Conservation (phyloP, 2,888 invertebrate species). For the Tetragnatha montana region DNA sequence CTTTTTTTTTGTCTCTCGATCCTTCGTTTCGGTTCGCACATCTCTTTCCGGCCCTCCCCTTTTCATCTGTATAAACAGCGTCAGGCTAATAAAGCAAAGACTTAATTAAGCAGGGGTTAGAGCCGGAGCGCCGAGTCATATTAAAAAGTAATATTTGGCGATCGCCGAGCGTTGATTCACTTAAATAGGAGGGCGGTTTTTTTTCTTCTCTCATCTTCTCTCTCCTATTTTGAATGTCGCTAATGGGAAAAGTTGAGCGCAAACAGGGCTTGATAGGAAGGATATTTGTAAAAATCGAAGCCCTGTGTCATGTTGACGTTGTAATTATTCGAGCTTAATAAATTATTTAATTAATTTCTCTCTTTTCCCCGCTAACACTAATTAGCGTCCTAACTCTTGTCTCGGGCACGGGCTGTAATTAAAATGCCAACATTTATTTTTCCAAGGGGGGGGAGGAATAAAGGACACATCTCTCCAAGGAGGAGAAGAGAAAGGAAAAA, state of each 20-base stretch:
- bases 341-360: conserved; percentile 71
- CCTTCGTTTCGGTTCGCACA: conserved; percentile 61
- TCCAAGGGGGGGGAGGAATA: conserved; percentile 8
- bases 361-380: conserved; percentile 61
- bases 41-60: conserved; percentile 45
- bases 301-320: conserved; percentile 65
- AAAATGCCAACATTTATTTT: conserved; percentile 70
- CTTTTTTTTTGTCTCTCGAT: conserved; percentile 17
- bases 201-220: conserved; percentile 22
- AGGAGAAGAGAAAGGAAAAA: conserved; percentile 17
- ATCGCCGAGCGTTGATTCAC: conserved; percentile 68
- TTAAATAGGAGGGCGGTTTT: conserved; percentile 49
- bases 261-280: conserved; percentile 69
- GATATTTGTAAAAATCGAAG: conserved; percentile 71
- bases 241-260: conserved; percentile 67
- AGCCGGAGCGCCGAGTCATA: conserved; percentile 61
- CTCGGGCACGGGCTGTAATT: conserved; percentile 53
- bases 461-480: neutral
- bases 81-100: conserved; percentile 70
- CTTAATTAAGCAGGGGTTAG: conserved; percentile 69
- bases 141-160: conserved; percentile 71
- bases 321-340: conserved; percentile 71
- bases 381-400: conserved; percentile 66
- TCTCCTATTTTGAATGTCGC: conserved; percentile 68
- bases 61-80: conserved; percentile 65